These are phyloP conservation scores for Palythoa caribaeorum DNA, from an alignment of 92 coral and sea anemone species.

Conservation along the genomic window DNA sequence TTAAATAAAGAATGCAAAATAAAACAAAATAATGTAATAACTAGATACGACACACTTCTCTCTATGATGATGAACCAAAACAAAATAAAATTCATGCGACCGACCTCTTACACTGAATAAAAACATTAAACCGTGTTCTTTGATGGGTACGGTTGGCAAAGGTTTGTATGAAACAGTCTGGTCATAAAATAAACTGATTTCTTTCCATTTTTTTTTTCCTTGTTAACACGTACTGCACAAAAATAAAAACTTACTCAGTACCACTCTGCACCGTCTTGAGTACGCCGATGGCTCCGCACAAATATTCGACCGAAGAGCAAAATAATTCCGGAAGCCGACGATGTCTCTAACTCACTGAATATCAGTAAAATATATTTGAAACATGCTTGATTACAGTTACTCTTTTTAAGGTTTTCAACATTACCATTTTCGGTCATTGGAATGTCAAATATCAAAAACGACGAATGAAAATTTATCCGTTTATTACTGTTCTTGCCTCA, in stretches of 20 bases:
- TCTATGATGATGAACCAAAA: no score
- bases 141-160: no score
- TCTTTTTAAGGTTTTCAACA: background rate
- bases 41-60: no score
- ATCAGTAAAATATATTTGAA: background rate
- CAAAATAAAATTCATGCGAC: no score
- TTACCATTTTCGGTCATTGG: constrained; percentile 8
- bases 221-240: no score
- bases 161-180: no score
- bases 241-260: background rate
- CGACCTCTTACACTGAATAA: no score
- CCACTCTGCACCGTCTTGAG: background rate
- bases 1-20: no score
- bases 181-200: no score
- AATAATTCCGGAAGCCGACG: background rate
- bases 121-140: no score
- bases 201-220: no score
- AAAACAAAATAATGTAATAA: no score
- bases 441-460: background rate
- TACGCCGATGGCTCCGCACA: background rate
- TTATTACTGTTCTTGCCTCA: background rate
- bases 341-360: background rate
- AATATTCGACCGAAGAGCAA: background rate
- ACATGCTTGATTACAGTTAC: background rate
- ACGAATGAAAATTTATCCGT: background rate